phyloP scores from a whole-genome alignment of 2,797 vertebrate genomes.

The Nasua narica region DNA sequence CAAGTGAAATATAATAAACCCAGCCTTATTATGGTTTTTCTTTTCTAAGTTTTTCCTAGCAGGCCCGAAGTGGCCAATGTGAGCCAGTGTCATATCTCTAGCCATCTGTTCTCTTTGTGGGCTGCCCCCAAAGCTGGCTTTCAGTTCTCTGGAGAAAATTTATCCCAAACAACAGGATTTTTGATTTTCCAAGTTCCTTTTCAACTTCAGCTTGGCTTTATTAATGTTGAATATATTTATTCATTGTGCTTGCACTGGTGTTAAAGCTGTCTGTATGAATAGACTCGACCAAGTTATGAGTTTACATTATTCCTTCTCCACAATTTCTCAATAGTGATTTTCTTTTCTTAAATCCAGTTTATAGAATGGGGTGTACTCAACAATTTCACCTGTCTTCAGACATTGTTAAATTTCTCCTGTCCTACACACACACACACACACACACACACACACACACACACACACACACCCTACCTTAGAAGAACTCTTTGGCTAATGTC shows the following conservation, averaged over 20 bases:
- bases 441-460: background rate
- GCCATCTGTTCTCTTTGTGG: background rate
- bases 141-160: conserved; percentile 14
- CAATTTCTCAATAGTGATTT: conserved; percentile 19
- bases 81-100: background rate
- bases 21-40: conserved; percentile 3
- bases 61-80: background rate
- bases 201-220: conserved; percentile 8
- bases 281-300: background rate
- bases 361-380: background rate
- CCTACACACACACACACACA: background rate
- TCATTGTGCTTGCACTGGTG: background rate
- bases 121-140: background rate
- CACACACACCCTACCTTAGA: background rate
- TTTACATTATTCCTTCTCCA: conserved; percentile 21
- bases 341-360: background rate
- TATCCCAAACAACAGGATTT: conserved; percentile 33
- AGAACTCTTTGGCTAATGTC: background rate
- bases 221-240: conserved; percentile 30
- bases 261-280: conserved; percentile 6
- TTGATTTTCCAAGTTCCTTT: conserved; percentile 17
- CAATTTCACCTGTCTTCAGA: background rate
- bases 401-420: background rate
- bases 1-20: conserved; percentile 41
- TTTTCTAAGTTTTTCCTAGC: background rate